These are phyloP conservation scores for Girardinus metallicus DNA, from an alignment of 2,797 vertebrate genomes.

Conservation along the genomic window DNA sequence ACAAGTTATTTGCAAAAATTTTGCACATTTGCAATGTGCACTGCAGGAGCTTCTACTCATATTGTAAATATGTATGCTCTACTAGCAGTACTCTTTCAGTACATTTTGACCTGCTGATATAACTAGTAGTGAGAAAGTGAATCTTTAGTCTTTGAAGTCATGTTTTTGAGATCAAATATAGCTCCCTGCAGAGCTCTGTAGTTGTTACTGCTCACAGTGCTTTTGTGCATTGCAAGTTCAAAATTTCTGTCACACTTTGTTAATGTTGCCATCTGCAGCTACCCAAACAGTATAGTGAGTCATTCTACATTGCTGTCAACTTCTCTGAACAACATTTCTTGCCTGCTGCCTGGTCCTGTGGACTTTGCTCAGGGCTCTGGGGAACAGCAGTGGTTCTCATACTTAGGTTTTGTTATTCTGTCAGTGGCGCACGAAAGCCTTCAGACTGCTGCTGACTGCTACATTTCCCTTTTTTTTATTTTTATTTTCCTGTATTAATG, in stretches of 20 bases:
- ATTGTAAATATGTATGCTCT: background rate
- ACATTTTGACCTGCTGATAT: background rate
- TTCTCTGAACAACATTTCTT: constrained; percentile 46
- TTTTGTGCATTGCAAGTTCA: constrained; percentile 23
- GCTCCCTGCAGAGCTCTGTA: constrained; percentile 20
- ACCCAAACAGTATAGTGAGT: constrained; percentile 59
- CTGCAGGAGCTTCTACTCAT: background rate
- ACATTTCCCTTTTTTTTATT: constrained; percentile 44
- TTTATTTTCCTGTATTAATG: constrained; percentile 50
- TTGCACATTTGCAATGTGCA: background rate
- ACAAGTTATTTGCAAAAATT: background rate
- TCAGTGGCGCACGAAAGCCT: constrained; percentile 53
- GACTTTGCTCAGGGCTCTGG: constrained; percentile 60
- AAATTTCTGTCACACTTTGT: constrained; percentile 46
- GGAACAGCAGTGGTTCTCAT: constrained; percentile 60
- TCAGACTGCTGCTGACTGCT: constrained; percentile 63
- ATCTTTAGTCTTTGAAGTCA: constrained; percentile 11
- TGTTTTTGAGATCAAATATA: constrained; percentile 12
- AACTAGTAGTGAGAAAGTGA: background rate
- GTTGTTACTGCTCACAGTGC: constrained; percentile 26
- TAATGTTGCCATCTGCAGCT: constrained; percentile 50
- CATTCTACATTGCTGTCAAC: constrained; percentile 59
- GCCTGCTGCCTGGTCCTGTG: constrained; percentile 57
- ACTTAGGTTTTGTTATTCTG: constrained; percentile 70
- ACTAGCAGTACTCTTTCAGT: background rate